Conservation (phyloP, 2,797 vertebrate species). For the Microcaecilia unicolor region DNA sequence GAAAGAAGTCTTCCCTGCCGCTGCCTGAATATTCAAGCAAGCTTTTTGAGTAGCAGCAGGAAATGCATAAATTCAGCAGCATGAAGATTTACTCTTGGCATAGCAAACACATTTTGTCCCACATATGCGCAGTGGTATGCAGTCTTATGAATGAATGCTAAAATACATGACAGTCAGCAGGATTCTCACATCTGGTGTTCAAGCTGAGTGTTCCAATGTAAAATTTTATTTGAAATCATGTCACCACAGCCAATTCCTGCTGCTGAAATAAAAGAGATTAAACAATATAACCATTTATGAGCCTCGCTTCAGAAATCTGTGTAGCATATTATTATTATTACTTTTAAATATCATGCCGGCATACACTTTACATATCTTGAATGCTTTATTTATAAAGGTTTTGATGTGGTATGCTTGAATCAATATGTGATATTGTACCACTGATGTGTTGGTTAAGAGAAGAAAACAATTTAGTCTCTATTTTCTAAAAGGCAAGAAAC, state of each 20-base stretch:
- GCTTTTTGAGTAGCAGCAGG: slow-evolving; percentile 39
- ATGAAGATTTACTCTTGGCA: slow-evolving; percentile 24
- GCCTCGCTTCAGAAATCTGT: neutral
- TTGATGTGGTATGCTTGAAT: neutral
- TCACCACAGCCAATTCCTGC: slow-evolving; percentile 20
- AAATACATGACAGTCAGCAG: slow-evolving; percentile 16
- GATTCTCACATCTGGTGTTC: slow-evolving; percentile 22
- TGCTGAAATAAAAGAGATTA: slow-evolving; percentile 5
- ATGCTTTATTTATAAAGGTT: neutral
- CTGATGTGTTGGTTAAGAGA: slow-evolving; percentile 2
- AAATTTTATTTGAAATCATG: slow-evolving; percentile 30
- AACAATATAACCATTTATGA: slow-evolving; percentile 4
- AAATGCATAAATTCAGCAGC: slow-evolving; percentile 48
- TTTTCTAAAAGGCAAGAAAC: slow-evolving; percentile 10
- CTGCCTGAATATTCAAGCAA: slow-evolving; percentile 31
- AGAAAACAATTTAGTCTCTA: neutral
- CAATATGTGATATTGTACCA: slow-evolving; percentile 1
- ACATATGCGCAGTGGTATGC: slow-evolving; percentile 13
- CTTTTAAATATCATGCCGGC: no score
- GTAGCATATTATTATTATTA: rapidly evolving
- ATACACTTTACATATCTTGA: neutral
- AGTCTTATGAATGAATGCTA: slow-evolving; percentile 35
- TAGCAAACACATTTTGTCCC: slow-evolving; percentile 25
- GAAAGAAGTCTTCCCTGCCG: slow-evolving; percentile 15
- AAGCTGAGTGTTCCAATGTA: slow-evolving; percentile 15